Evolutionary conservation across 2,888 invertebrate genomes (phyloP).

Genomic region (Leucophenga montana): DNA sequence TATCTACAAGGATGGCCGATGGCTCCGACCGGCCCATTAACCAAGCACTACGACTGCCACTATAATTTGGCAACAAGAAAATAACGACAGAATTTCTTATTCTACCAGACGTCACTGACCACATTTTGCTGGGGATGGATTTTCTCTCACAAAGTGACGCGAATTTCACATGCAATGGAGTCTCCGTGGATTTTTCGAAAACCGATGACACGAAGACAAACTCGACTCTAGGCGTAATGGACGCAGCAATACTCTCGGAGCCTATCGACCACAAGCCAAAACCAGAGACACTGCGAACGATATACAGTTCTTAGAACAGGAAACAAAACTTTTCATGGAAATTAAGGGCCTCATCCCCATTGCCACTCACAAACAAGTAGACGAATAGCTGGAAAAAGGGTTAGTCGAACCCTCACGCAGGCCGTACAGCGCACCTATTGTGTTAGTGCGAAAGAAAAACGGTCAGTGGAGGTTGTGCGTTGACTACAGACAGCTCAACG

Average conservation of each 20-base stretch:
- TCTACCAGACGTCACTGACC: background rate
- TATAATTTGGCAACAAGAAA: background rate
- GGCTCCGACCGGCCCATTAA: background rate
- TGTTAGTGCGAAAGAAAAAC: no score
- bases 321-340: background rate
- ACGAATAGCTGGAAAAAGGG: constrained; percentile 20
- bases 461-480: no score
- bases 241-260: background rate
- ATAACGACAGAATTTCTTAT: background rate
- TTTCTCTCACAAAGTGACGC: background rate
- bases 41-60: background rate
- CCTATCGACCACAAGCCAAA: background rate
- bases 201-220: no score
- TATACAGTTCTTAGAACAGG: background rate
- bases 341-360: background rate
- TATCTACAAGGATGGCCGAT: no score
- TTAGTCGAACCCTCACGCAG: constrained; percentile 29
- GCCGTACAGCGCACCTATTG: no score
- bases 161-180: background rate
- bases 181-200: background rate
- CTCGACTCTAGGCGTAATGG: background rate
- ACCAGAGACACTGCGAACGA: background rate
- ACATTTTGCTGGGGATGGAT: background rate
- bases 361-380: background rate
- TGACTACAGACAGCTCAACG: constrained; percentile 32